These are phyloP conservation scores for Holacanthella duospinosa DNA, from an alignment of 2,888 invertebrate species.

Conservation along the genomic window DNA sequence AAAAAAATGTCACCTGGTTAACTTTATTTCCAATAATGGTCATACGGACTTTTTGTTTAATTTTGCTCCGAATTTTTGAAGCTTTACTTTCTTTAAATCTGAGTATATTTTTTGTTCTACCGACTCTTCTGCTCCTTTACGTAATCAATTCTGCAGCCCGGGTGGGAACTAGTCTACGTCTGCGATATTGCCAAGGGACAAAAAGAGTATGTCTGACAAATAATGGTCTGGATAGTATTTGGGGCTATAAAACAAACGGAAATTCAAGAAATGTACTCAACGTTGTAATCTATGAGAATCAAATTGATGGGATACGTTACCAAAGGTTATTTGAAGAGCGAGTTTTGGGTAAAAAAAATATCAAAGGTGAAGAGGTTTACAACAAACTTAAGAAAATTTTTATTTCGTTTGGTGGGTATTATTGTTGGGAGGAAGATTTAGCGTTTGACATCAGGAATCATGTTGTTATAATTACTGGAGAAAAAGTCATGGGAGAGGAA, in stretches of 20 bases:
- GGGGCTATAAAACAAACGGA: constrained; percentile 16
- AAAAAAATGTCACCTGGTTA: no score
- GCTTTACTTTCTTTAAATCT: background rate
- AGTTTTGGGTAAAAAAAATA: constrained; percentile 7
- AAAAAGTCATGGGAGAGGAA: constrained; percentile 21
- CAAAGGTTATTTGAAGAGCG: constrained; percentile 6
- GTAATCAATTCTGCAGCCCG: constrained; percentile 10
- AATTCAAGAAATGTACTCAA: constrained; percentile 19
- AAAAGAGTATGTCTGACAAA: background rate
- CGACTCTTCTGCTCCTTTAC: background rate
- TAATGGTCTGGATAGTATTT: constrained; percentile 18
- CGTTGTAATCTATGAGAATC: constrained; percentile 12
- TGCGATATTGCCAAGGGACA: background rate
- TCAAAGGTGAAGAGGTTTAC: constrained; percentile 13
- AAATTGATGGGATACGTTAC: constrained; percentile 16
- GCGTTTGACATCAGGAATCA: constrained; percentile 32
- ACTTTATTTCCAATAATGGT: no score
- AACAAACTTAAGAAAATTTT: constrained; percentile 29
- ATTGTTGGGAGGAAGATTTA: constrained; percentile 30
- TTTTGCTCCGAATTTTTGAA: background rate
- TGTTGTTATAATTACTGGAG: constrained; percentile 27
- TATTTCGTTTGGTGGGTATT: constrained; percentile 25
- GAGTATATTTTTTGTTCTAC: background rate
- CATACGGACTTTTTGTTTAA: no score
- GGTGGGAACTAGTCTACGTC: background rate